A percentile compares a stretch with the other conserved stretches of the same genome.
These are phyloP conservation scores for Scaptomyza pallida DNA, from an alignment of 1,140 invertebrate species.

Conservation along the genomic window DNA sequence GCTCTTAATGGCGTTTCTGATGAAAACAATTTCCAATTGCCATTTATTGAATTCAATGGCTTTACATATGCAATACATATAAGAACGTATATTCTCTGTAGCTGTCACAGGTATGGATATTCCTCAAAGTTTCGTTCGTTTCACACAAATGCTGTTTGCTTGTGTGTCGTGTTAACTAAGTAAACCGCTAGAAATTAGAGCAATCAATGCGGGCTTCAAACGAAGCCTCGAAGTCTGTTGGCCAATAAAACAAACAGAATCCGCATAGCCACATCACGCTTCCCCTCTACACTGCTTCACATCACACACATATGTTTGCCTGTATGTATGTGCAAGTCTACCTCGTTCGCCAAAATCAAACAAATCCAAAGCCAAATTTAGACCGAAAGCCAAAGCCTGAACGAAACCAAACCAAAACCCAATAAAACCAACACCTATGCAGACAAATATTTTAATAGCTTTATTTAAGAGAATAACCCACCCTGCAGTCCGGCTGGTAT, in stretches of 20 bases:
- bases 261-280: not conserved
- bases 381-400: constrained; percentile 39
- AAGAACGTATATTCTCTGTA: too few species aligned
- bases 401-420: constrained; percentile 3
- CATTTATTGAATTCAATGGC: too few species aligned
- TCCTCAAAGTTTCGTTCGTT: too few species aligned
- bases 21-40: too few species aligned
- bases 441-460: constrained; percentile 58
- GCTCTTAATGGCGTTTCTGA: too few species aligned
- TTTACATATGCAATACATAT: too few species aligned
- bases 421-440: constrained; percentile 54
- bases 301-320: too few species aligned
- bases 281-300: too few species aligned
- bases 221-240: not conserved
- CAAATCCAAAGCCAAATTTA: constrained; percentile 30
- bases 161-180: not conserved
- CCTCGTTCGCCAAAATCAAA: constrained; percentile 47
- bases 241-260: not conserved
- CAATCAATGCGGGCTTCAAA: constrained; percentile 24
- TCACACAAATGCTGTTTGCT: not conserved
- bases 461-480: constrained; percentile 18
- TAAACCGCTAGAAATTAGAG: constrained; percentile 57
- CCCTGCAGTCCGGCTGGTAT: too few species aligned
- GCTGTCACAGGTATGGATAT: too few species aligned
- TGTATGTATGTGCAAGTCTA: not conserved